These are phyloP conservation scores for Epinephelus coioides DNA, from an alignment of 2,797 vertebrate genomes.

Conservation along the genomic window DNA sequence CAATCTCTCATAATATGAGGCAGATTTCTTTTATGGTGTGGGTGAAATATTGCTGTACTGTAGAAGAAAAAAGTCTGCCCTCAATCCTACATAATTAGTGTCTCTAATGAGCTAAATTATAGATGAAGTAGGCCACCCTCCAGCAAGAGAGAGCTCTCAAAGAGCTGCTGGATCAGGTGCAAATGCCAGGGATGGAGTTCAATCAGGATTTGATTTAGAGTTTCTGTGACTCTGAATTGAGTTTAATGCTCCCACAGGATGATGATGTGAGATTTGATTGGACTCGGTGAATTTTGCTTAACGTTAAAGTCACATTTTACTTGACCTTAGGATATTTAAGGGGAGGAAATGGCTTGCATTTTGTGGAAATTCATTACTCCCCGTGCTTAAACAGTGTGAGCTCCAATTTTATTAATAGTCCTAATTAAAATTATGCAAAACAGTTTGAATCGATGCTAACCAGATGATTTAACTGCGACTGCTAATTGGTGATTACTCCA, in stretches of 20 bases:
- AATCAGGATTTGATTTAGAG: conserved; percentile 44
- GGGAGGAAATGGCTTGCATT: neutral
- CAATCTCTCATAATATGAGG: conserved; percentile 34
- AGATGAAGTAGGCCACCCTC: conserved; percentile 77
- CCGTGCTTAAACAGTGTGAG: neutral
- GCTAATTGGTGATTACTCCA: neutral
- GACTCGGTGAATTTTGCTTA: conserved; percentile 8
- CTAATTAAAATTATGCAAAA: neutral
- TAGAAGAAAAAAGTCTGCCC: conserved; percentile 43
- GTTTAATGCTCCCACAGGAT: conserved; percentile 24
- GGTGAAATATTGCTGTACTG: conserved; percentile 51
- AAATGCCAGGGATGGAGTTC: conserved; percentile 18
- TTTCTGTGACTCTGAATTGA: conserved; percentile 35
- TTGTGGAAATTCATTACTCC: neutral
- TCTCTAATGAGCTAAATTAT: conserved; percentile 79
- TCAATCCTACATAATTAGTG: conserved; percentile 70
- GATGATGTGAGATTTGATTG: neutral
- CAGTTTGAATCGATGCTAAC: neutral
- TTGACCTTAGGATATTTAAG: neutral
- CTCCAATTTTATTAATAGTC: neutral
- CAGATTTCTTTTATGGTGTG: conserved; percentile 15
- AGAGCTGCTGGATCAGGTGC: conserved; percentile 65
- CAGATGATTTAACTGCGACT: neutral
- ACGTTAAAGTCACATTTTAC: neutral
- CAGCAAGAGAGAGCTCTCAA: conserved; percentile 41